Evolutionary conservation across 2,888 invertebrate species (phyloP), one percentile per base, ranked within the genome.

Genomic region (Caenorhabditis sp.): DNA sequence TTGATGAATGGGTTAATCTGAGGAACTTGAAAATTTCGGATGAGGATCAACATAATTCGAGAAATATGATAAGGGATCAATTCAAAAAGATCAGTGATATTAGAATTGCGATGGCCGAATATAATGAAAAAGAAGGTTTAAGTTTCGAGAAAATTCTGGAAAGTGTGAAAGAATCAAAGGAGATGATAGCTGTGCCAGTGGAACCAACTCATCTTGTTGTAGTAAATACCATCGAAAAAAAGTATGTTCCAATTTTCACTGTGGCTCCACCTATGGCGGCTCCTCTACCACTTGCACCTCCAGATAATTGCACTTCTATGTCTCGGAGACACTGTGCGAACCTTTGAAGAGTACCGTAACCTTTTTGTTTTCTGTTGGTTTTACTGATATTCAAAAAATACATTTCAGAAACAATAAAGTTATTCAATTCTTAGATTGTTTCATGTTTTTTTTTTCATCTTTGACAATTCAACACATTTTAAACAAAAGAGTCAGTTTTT

Each of bases 1-100:
- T 97, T 89, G 97, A 99, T 89, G 97, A 97, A 89, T 97, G 95
- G 95, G 94, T 97, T 23, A 12, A 57, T 4, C 63, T 70, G 54
- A 64, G 67, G 38, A 72, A 76, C 25, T 65, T 77, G 7, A 60
- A 65, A 52, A 56, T 72, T 36, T 31, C 27, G 2, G 21, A 60
- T 1, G 49, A 61, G n/a, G 61, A 61, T 61, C 61, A 61, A 20
- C 27, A 53, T 2, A 3, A 7, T 17, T 61, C 61, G 12, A 52
- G 61, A 36, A 31, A 26, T 23, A 1, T 27, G 31, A 25, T 61
- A 2, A 26, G 23, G 21, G 53, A 61, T 12, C 21, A 31, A 2
- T n/a, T 25, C 10, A 14, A 38, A 12, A 38, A 7, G 12, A 25
- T 59, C 12, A 43, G 17, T 25, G 23, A 20, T 17, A 1, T 4